Conservation (phyloP, 2,797 vertebrate genomes). For the Sarcoramphus papa region DNA sequence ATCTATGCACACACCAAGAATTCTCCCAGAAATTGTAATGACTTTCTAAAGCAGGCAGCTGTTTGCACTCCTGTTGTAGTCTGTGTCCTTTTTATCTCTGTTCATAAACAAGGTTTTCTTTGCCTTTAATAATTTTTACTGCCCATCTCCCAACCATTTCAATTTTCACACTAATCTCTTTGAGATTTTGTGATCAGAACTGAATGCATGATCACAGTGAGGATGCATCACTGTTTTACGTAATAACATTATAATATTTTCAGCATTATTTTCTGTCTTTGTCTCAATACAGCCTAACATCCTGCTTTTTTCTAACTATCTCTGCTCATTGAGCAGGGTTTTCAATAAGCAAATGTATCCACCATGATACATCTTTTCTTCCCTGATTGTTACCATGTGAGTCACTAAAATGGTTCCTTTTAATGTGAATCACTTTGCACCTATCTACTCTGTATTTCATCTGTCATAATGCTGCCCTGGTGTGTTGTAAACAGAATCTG, state of each 20-base stretch:
- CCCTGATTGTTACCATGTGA: not conserved
- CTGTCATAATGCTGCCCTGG: not conserved
- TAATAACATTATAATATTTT: not conserved
- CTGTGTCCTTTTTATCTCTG: not conserved
- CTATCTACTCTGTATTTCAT: not conserved
- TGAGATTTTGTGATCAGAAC: not conserved
- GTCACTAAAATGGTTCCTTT: not conserved
- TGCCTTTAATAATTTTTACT: constrained; percentile 1
- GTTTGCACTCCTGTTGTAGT: not conserved
- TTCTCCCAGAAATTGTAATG: not conserved
- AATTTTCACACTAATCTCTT: not conserved
- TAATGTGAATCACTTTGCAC: not conserved
- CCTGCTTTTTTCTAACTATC: not conserved
- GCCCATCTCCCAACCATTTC: not conserved
- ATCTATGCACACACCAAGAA: not conserved
- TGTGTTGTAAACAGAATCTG: not conserved
- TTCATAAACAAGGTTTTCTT: not conserved
- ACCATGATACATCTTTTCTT: not conserved
- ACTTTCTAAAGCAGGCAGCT: not conserved
- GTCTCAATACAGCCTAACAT: not conserved
- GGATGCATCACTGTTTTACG: not conserved
- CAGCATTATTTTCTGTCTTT: not conserved
- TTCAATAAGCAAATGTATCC: not conserved
- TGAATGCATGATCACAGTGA: not conserved
- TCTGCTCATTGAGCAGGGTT: not conserved